Percentiles rank a stretch among this genome's conserved stretches.
Evolutionary conservation across 2,797 vertebrate species (phyloP).

Genomic region (Varecia variegata): DNA sequence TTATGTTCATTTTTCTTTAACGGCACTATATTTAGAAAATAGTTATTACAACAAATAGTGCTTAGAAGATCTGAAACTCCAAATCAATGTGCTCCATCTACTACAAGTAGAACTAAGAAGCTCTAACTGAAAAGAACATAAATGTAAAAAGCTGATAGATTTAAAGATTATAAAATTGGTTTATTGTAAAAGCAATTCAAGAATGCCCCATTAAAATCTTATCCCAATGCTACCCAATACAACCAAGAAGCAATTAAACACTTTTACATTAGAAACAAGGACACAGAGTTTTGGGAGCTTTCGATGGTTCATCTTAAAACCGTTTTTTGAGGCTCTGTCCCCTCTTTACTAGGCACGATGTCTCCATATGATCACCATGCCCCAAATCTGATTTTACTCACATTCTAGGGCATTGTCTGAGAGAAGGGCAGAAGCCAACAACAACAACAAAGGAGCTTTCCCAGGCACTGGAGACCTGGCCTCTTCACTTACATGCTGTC

Average conservation of each 20-base stretch:
- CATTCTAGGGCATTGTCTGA: background rate
- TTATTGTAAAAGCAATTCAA: constrained; percentile 86
- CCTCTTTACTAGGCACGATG: background rate
- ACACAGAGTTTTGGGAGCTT: too few species aligned
- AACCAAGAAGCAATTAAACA: constrained; percentile 81
- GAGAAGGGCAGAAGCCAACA: background rate
- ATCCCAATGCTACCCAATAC: constrained; percentile 82
- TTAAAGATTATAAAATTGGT: constrained; percentile 83
- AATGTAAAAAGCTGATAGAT: constrained; percentile 81
- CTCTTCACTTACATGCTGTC: background rate
- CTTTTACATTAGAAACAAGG: constrained; percentile 73
- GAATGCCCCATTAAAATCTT: constrained; percentile 86
- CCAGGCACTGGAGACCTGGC: background rate
- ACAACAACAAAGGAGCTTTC: background rate
- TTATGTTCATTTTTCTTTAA: too few species aligned
- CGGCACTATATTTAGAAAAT: constrained; percentile 58
- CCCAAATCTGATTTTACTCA: background rate
- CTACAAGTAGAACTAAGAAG: constrained; percentile 75
- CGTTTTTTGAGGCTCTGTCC: background rate
- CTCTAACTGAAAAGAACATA: constrained; percentile 79
- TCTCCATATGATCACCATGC: background rate
- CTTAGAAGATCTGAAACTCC: constrained; percentile 70
- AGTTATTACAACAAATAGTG: constrained; percentile 79
- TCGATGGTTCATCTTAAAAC: background rate
- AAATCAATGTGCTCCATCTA: constrained; percentile 74